phyloP scores from a whole-genome alignment of 2,888 invertebrate genomes.

The Nomada hirtipes region DNA sequence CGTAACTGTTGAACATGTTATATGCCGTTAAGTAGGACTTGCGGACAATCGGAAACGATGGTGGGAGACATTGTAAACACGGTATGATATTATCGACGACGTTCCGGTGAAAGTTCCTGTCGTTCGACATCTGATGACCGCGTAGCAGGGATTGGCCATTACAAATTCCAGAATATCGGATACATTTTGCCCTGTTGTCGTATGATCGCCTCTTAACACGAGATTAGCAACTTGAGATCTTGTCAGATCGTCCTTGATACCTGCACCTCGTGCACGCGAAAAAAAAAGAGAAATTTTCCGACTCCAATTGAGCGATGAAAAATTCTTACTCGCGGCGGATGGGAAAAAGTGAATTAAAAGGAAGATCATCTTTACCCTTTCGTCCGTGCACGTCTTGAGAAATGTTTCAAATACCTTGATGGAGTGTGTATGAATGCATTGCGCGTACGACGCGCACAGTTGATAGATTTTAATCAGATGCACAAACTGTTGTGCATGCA shows the following conservation, averaged over 20 bases:
- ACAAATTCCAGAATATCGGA: slow-evolving; percentile 54
- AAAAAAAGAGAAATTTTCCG: no score
- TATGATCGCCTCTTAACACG: slow-evolving; percentile 5
- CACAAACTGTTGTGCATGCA: background rate
- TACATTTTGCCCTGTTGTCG: slow-evolving; percentile 26
- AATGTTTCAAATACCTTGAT: background rate
- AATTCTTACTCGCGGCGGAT: no score
- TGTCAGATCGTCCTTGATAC: slow-evolving; percentile 6
- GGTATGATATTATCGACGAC: slow-evolving; percentile 62
- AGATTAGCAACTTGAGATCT: slow-evolving; percentile 15
- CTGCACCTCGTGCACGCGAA: no score
- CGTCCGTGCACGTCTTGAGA: background rate
- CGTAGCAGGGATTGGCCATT: slow-evolving; percentile 42
- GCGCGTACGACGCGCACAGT: background rate
- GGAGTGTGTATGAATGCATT: no score
- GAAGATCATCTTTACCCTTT: background rate
- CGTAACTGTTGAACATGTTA: slow-evolving; percentile 34
- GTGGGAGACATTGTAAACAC: slow-evolving; percentile 60
- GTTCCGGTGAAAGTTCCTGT: slow-evolving; percentile 67
- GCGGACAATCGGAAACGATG: slow-evolving; percentile 55
- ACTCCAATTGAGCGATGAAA: no score
- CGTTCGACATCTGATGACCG: slow-evolving; percentile 45
- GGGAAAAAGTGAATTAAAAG: background rate
- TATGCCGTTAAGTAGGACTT: slow-evolving; percentile 51
- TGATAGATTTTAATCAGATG: slow-evolving; percentile 11